phyloP scores from a whole-genome alignment of 1,140 invertebrate species.

The Caenorhabditis latens region DNA sequence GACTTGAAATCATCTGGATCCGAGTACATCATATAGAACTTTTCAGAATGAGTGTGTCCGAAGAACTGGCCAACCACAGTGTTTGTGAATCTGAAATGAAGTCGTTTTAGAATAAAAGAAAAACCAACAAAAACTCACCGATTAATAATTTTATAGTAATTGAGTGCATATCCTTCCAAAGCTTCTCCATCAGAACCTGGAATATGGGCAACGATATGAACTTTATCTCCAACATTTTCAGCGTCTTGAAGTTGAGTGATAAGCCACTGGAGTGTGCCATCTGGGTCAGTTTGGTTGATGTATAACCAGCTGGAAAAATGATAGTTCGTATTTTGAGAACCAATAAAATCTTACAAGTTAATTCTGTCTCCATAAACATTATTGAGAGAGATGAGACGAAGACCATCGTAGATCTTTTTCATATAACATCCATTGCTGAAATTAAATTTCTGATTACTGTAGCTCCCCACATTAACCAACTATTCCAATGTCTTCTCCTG shows the following conservation, averaged over 20 bases:
- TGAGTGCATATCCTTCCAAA: slow-evolving; percentile 67
- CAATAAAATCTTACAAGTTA: slow-evolving; percentile 78
- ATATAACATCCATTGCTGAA: slow-evolving; percentile 79
- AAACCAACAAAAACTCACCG: slow-evolving; percentile 52
- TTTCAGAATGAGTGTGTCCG: slow-evolving; percentile 93
- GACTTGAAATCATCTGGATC: slow-evolving; percentile 66
- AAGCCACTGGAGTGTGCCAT: slow-evolving; percentile 92
- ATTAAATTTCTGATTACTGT: slow-evolving; percentile 25
- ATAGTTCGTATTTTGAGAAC: not conserved
- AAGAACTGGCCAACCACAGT: slow-evolving; percentile 93
- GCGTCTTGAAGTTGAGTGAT: slow-evolving; percentile 92
- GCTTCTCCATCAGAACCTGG: slow-evolving; percentile 68
- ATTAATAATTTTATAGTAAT: slow-evolving; percentile 72
- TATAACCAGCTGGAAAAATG: slow-evolving; percentile 90
- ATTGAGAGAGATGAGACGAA: slow-evolving; percentile 79
- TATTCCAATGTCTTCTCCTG: slow-evolving; percentile 61
- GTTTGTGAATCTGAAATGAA: slow-evolving; percentile 83
- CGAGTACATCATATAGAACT: slow-evolving; percentile 84
- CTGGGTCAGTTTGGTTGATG: slow-evolving; percentile 94
- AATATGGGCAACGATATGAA: slow-evolving; percentile 71
- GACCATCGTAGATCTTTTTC: slow-evolving; percentile 76
- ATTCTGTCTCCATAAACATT: slow-evolving; percentile 78
- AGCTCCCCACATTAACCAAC: not conserved
- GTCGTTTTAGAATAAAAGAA: no score
- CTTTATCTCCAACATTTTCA: slow-evolving; percentile 91